Evolutionary conservation across 2,113 vertebrate genomes (phyloP), one percentile per base, ranked within the genome.

Genomic region (Tragelaphus strepsiceros): DNA sequence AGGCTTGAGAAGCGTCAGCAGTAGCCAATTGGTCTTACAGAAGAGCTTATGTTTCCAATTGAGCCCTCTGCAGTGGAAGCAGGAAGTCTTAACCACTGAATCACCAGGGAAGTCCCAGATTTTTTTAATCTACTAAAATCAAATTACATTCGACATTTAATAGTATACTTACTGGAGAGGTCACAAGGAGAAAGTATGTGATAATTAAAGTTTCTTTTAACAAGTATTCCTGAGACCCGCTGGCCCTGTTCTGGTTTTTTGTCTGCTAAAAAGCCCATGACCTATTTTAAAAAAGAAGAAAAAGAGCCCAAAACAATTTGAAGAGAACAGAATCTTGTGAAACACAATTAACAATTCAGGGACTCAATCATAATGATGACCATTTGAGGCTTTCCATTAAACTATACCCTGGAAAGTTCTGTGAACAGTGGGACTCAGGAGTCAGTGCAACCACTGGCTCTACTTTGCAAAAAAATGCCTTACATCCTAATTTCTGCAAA

Each of bases 141-240:
- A 71, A 71, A 22, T 54, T 35, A 22, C 13, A 43, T 7, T 26
- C 26, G 16, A 87, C 0, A 54, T 4, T 16, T 49, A 78, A 84
- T 6, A 54, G 64, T 2, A 46, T 87, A 99, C 99, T 99, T 96
- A 99, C 99, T 99, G 77, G 99, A 99, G 35, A 99, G 99, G 97
- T 99, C 99, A 64, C 99, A 99, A 0, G 99, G 99, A 81, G 99
- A 99, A 98, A 99, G 99, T 94, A 99, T 99, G 98, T 99, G 99
- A 97, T 99, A 99, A 98, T 99, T 99, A 98, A 99, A 99, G 99
- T 99, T 99, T 90, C 99, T 99, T 93, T 99, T 99, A 95, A 99
- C 99, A 9, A 99, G 99, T 97, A 99, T 99, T 87, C 99, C 99
- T 13, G 99, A 99, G 94, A 99, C 99, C 56, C 99, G 99, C 97